A percentile compares a stretch with the other conserved stretches of the same genome.
These are phyloP conservation scores for Micropoecilia bifurca DNA, from an alignment of 2,797 vertebrate species.

Conservation along the genomic window DNA sequence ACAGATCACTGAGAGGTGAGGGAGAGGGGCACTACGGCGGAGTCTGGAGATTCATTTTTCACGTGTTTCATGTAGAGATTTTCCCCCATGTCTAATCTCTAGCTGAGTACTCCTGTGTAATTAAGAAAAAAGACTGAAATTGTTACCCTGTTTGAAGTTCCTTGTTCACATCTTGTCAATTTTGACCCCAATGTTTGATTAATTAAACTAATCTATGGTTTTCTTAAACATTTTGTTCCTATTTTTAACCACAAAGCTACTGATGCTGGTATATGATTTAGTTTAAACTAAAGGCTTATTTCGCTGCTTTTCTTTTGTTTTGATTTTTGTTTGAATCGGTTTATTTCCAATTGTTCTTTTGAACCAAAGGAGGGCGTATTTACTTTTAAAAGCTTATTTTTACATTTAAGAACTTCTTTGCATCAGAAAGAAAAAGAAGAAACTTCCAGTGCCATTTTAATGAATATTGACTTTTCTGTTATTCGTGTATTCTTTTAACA, in stretches of 20 bases:
- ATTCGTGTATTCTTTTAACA: slow-evolving; percentile 29
- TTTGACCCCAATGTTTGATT: not conserved
- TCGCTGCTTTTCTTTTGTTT: not conserved
- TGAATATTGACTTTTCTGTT: slow-evolving; percentile 8
- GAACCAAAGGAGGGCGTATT: not conserved
- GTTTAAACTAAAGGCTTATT: not conserved
- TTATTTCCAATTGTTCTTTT: not conserved
- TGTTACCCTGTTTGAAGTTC: not conserved
- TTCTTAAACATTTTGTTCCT: not conserved
- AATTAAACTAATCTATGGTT: not conserved
- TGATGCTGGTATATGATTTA: not conserved
- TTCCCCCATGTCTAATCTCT: too few relatives aligned
- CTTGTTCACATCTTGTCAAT: not conserved
- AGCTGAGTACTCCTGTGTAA: too few relatives aligned
- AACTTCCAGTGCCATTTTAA: not conserved
- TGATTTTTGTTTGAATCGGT: not conserved
- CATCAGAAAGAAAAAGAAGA: not conserved
- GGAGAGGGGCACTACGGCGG: not conserved
- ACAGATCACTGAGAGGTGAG: not conserved
- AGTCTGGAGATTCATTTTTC: not conserved
- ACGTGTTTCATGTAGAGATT: not conserved
- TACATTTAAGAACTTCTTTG: not conserved
- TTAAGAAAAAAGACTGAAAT: not conserved
- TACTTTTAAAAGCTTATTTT: not conserved
- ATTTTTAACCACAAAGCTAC: not conserved